Evolutionary conservation across 1,140 invertebrate genomes (phyloP).

Genomic region (Dendrolimus kikuchii): DNA sequence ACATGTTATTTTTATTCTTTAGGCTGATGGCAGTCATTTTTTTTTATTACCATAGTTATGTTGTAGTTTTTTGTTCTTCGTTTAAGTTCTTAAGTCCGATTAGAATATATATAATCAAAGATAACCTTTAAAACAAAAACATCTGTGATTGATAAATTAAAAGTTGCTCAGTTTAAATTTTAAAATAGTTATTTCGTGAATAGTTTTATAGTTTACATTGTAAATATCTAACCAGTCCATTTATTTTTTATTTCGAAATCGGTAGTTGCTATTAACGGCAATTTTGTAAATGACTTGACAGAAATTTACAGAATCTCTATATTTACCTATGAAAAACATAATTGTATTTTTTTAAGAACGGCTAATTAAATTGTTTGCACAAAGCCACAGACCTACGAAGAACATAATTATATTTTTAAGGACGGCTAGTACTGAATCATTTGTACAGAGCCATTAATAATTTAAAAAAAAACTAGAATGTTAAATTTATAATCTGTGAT

Average conservation of each 20-base stretch:
- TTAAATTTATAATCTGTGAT: slow-evolving; percentile 32
- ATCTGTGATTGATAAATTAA: slow-evolving; percentile 55
- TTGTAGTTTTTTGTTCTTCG: slow-evolving; percentile 21
- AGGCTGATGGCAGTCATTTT: slow-evolving; percentile 9
- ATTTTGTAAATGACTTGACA: too few relatives aligned
- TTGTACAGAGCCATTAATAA: too few relatives aligned
- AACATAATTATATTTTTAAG: too few relatives aligned
- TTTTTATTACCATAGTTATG: slow-evolving; percentile 19
- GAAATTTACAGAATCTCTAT: too few relatives aligned
- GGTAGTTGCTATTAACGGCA: too few relatives aligned
- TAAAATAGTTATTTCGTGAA: slow-evolving; percentile 37
- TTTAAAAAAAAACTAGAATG: background rate
- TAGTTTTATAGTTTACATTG: slow-evolving; percentile 5
- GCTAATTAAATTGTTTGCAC: slow-evolving; percentile 3
- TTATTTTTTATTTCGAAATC: background rate
- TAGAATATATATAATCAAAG: background rate
- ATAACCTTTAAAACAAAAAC: slow-evolving; percentile 6
- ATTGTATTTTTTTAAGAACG: too few relatives aligned
- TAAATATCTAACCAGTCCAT: background rate
- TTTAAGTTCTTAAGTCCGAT: background rate
- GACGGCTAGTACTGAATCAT: too few relatives aligned
- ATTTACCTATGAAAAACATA: too few relatives aligned
- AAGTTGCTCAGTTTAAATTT: slow-evolving; percentile 63
- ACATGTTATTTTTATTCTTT: slow-evolving; percentile 25
- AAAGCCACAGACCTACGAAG: background rate